A percentile compares a stretch with the other conserved stretches of the same genome.
Conservation (phyloP, 1,140 invertebrate species). For the Rhagoletis pomonella region DNA sequence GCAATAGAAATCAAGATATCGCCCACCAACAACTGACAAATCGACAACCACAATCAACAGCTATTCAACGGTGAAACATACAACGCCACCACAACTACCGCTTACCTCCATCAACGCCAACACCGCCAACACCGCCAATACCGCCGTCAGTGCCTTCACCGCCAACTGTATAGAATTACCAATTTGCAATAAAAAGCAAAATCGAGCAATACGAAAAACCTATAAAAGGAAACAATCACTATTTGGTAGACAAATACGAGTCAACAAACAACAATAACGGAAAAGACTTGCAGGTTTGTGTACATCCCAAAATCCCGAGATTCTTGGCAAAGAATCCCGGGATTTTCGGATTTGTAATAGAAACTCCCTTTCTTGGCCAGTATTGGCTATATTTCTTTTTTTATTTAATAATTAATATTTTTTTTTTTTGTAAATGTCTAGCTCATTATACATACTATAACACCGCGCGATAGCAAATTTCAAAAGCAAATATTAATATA, state of each 20-base stretch:
- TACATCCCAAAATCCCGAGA: too few species aligned
- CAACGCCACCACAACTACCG: not conserved
- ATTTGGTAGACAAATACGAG: not conserved
- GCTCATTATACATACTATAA: too few species aligned
- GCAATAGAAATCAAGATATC: conserved; percentile 58
- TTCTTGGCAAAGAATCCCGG: too few species aligned
- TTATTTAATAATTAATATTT: too few species aligned
- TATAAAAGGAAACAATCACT: conserved; percentile 40
- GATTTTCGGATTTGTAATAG: too few species aligned
- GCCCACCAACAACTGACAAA: conserved; percentile 58
- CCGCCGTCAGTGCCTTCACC: conserved; percentile 43
- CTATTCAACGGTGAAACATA: not conserved
- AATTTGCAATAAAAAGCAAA: conserved; percentile 65
- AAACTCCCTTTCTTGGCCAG: too few species aligned
- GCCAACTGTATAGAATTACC: conserved; percentile 71
- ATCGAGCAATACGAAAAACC: not conserved
- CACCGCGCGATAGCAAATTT: too few species aligned
- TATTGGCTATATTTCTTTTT: too few species aligned
- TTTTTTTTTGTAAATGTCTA: too few species aligned
- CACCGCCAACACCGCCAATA: not conserved
- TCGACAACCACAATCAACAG: conserved; percentile 34
- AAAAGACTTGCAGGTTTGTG: too few species aligned
- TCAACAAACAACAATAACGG: conserved; percentile 6
- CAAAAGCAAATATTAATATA: too few species aligned
- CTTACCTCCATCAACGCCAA: not conserved